phyloP scores from a whole-genome alignment of 1,140 invertebrate genomes.

The Chionoecetes opilio region DNA sequence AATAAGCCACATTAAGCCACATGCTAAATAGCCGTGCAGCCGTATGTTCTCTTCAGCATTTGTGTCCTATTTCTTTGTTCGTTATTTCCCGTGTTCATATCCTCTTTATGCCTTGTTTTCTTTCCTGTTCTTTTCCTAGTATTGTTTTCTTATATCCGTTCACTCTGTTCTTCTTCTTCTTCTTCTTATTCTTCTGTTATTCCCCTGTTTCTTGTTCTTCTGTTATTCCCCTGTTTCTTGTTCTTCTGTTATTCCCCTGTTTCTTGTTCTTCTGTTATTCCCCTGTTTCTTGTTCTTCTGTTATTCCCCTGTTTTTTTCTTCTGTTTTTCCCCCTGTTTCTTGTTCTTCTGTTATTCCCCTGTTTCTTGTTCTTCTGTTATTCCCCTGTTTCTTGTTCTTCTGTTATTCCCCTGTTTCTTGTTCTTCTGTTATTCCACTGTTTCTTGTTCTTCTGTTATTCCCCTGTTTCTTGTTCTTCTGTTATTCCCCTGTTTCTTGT shows the following conservation, averaged over 20 bases:
- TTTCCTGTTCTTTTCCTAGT: too few relatives aligned
- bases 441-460: not conserved
- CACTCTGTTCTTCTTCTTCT: too few relatives aligned
- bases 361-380: not conserved
- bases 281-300: not conserved
- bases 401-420: not conserved
- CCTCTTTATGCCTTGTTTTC: too few relatives aligned
- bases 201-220: not conserved
- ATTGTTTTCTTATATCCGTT: too few relatives aligned
- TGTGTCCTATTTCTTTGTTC: too few relatives aligned
- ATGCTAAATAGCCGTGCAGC: too few relatives aligned
- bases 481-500: not conserved
- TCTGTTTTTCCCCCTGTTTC: not conserved
- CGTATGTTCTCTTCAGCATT: too few relatives aligned
- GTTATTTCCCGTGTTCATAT: too few relatives aligned
- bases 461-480: not conserved
- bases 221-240: not conserved
- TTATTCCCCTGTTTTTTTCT: not conserved
- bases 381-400: not conserved
- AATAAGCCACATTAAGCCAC: too few relatives aligned
- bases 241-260: not conserved
- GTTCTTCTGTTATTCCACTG: not conserved
- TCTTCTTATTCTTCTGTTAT: too few relatives aligned
- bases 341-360: not conserved
- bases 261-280: not conserved